Percentiles rank a stretch among this genome's conserved stretches.
These are phyloP conservation scores for Adelges cooleyi DNA, from an alignment of 1,140 invertebrate species.

Conservation along the genomic window DNA sequence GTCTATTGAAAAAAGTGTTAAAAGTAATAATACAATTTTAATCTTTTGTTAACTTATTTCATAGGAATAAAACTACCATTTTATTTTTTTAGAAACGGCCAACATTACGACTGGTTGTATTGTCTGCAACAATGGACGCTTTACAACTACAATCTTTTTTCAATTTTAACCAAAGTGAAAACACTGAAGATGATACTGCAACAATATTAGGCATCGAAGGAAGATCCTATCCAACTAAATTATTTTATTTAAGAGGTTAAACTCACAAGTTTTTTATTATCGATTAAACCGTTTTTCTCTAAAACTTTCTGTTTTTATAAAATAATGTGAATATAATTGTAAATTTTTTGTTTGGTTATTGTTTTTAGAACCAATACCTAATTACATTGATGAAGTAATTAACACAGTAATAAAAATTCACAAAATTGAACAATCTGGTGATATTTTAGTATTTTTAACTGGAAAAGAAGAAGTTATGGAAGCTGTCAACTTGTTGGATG, in stretches of 20 bases:
- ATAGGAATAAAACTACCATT: neutral
- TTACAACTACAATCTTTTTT: constrained; percentile 80
- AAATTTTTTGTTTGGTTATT: neutral
- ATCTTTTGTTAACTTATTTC: neutral
- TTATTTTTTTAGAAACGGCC: constrained; percentile 57
- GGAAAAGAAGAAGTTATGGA: constrained; percentile 84
- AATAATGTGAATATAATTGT: neutral
- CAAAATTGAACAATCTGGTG: constrained; percentile 62
- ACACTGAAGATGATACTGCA: constrained; percentile 53
- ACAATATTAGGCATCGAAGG: constrained; percentile 81
- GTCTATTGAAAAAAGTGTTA: constrained; percentile 84
- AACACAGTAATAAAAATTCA: constrained; percentile 87
- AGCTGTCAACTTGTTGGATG: constrained; percentile 53
- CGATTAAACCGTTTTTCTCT: neutral
- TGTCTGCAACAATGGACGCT: constrained; percentile 92
- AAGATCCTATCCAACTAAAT: constrained; percentile 72
- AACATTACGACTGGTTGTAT: constrained; percentile 74
- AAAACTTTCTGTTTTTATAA: neutral
- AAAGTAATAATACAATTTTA: constrained; percentile 42
- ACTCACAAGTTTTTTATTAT: neutral
- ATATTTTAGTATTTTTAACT: constrained; percentile 88
- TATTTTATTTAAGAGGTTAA: constrained; percentile 65
- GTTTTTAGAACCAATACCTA: constrained; percentile 65
- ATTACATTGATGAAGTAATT: constrained; percentile 80
- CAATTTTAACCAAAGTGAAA: constrained; percentile 52